A percentile compares a stretch with the other conserved stretches of the same genome.
Conservation (phyloP, 23 tunicate genomes). For the Botrylloides violaceus region DNA sequence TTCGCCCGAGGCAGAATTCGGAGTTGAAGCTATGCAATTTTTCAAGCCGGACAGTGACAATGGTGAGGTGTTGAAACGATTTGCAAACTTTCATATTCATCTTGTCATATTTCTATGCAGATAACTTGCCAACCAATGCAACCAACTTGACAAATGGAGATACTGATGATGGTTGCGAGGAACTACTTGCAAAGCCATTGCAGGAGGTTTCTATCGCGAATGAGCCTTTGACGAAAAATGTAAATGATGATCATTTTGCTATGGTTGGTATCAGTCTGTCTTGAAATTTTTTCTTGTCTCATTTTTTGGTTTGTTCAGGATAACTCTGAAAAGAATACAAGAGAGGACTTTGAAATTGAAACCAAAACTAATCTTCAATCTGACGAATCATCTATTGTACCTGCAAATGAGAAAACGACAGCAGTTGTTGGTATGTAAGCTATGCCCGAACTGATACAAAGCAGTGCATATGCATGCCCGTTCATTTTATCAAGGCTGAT, state of each 20-base stretch:
- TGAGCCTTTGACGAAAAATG: slow-evolving; percentile 34
- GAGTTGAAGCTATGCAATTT: slow-evolving; percentile 61
- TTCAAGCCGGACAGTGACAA: slow-evolving; percentile 17
- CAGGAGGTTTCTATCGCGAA: slow-evolving; percentile 35
- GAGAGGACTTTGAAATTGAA: too few species aligned
- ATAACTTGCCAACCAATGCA: not conserved
- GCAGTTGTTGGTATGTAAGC: too few species aligned
- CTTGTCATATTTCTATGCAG: not conserved
- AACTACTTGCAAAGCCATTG: not conserved
- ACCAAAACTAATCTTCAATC: too few species aligned
- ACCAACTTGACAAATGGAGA: not conserved
- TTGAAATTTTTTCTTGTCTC: too few species aligned
- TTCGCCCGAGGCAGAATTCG: slow-evolving; percentile 39
- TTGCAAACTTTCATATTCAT: not conserved
- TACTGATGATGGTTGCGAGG: not conserved
- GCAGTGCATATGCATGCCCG: too few species aligned
- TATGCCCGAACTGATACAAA: too few species aligned
- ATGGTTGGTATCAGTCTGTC: not conserved
- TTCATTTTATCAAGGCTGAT: too few species aligned
- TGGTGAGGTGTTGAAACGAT: not conserved
- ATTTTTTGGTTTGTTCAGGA: too few species aligned
- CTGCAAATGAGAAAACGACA: too few species aligned
- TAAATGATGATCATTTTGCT: slow-evolving; percentile 44
- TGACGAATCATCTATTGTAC: too few species aligned
- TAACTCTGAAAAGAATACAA: too few species aligned